These are phyloP conservation scores for Peucedramus taeniatus DNA, from an alignment of 2,113 vertebrate genomes.

Conservation along the genomic window DNA sequence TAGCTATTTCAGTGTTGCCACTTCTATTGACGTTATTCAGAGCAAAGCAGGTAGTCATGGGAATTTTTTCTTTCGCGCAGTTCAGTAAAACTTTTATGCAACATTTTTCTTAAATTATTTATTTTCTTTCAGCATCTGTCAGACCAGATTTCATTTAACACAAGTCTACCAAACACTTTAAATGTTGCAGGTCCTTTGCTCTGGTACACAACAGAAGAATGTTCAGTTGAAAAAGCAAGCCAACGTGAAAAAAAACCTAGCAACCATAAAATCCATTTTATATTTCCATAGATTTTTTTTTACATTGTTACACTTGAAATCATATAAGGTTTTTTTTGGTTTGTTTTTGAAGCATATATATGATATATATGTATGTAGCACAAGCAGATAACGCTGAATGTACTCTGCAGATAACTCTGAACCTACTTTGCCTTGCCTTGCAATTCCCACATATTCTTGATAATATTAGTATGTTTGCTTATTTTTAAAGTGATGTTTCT, in stretches of 20 bases:
- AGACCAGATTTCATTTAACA: constrained; percentile 56
- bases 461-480: neutral
- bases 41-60: constrained; percentile 43
- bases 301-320: neutral
- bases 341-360: neutral
- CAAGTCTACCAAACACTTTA: constrained; percentile 21
- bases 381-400: neutral
- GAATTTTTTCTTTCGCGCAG: constrained; percentile 23
- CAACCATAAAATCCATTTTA: neutral
- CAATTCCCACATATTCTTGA: neutral
- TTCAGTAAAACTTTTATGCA: constrained; percentile 54
- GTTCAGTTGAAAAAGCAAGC: neutral
- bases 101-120: constrained; percentile 62
- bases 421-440: neutral
- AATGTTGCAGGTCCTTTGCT: constrained; percentile 26
- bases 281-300: neutral
- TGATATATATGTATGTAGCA: neutral
- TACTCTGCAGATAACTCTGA: neutral
- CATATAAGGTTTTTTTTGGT: neutral
- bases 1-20: neutral
- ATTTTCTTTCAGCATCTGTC: constrained; percentile 58
- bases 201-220: neutral
- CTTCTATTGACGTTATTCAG: constrained; percentile 5
- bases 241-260: neutral
- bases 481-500: neutral